Percentiles rank a stretch among this genome's conserved stretches.
phyloP scores from a whole-genome alignment of 37 sponge, comb jelly and placozoan genomes.

The Axinella damicornis region DNA sequence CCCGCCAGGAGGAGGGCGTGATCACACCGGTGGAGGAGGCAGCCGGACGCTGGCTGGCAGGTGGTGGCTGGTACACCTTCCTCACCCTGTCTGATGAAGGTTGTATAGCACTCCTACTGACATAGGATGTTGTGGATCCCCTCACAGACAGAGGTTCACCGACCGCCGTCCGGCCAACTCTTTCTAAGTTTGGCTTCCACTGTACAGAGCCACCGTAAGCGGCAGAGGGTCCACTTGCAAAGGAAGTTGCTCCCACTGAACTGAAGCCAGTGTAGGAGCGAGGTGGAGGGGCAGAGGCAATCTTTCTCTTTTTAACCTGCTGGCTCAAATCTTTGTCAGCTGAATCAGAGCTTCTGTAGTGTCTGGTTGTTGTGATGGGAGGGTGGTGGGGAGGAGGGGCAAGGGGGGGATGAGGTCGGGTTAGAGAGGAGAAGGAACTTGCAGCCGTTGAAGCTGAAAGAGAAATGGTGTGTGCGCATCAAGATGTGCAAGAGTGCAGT shows the following conservation, averaged over 20 bases:
- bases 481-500: too few relatives aligned
- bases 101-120: too few relatives aligned
- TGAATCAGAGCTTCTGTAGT: too few relatives aligned
- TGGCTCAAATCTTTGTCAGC: not conserved
- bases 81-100: too few relatives aligned
- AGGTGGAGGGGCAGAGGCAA: slow-evolving; percentile 64
- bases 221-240: not conserved
- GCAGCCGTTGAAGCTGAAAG: not conserved
- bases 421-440: not conserved
- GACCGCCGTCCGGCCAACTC: not conserved
- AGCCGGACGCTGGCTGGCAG: too few relatives aligned
- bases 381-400: not conserved
- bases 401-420: not conserved
- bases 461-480: not conserved
- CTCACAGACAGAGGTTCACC: too few relatives aligned
- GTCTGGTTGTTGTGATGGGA: too few relatives aligned
- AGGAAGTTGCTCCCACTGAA: not conserved
- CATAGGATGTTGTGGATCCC: too few relatives aligned
- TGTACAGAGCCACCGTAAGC: not conserved
- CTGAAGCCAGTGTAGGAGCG: slow-evolving; percentile 46
- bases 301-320: slow-evolving; percentile 52
- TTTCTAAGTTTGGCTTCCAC: slow-evolving; percentile 22
- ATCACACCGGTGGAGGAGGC: slow-evolving; percentile 3
- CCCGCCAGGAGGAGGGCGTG: slow-evolving; percentile 71
- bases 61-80: too few relatives aligned